A percentile compares a stretch with the other conserved stretches of the same genome.
phyloP scores from a whole-genome alignment of 2,888 invertebrate genomes.

The Eustalomyia histrio region DNA sequence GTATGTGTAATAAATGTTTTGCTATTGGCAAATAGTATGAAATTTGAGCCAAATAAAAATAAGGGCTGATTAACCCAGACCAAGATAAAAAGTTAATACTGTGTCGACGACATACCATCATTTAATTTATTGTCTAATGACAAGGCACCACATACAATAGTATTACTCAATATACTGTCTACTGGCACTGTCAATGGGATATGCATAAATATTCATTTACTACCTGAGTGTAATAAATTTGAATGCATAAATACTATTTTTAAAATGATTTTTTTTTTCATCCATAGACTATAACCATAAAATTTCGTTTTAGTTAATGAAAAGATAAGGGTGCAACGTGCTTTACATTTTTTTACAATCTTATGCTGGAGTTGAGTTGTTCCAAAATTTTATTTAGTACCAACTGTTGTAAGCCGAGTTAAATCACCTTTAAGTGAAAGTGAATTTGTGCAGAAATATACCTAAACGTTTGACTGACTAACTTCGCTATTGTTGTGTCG shows the following conservation, averaged over 20 bases:
- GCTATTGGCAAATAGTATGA: not conserved
- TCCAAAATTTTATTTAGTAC: slow-evolving; percentile 4
- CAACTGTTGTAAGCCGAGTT: slow-evolving; percentile 41
- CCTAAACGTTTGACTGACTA: slow-evolving; percentile 30
- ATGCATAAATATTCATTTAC: not conserved
- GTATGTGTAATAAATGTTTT: not conserved
- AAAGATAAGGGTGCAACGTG: slow-evolving; percentile 54
- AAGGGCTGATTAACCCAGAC: slow-evolving; percentile 22
- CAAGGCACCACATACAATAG: not conserved
- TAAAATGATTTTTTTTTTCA: not conserved
- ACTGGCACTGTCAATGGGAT: slow-evolving; percentile 7
- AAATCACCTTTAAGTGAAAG: slow-evolving; percentile 67
- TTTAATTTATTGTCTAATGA: slow-evolving; percentile 20
- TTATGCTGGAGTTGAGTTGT: not conserved
- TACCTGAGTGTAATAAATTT: not conserved
- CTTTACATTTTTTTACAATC: slow-evolving; percentile 30
- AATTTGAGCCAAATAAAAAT: slow-evolving; percentile 15
- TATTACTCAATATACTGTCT: slow-evolving; percentile 34
- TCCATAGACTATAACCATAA: slow-evolving; percentile 22
- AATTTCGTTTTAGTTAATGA: slow-evolving; percentile 36
- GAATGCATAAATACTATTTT: not conserved
- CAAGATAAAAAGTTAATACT: slow-evolving; percentile 1
- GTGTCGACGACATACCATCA: not conserved
- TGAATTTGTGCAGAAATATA: slow-evolving; percentile 63
- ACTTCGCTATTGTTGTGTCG: slow-evolving; percentile 20